Conservation (phyloP, 2,113 vertebrate species). For the Amphiprion percula region DNA sequence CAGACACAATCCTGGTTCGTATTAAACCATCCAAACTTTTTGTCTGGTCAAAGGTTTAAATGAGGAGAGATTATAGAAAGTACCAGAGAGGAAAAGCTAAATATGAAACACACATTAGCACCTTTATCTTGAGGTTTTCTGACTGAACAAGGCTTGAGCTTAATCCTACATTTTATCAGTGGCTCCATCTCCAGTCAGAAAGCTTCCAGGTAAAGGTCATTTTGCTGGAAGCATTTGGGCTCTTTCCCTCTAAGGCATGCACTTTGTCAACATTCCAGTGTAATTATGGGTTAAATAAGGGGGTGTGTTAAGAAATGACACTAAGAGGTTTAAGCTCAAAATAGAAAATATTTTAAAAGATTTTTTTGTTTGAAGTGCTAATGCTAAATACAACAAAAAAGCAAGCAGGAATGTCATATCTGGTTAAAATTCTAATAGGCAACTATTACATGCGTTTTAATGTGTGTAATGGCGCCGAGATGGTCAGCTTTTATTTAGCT, state of each 20-base stretch:
- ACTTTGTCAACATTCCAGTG: constrained; percentile 47
- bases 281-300: constrained; percentile 45
- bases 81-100: too few relatives aligned
- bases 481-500: not conserved
- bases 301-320: not conserved
- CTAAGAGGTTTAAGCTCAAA: not conserved
- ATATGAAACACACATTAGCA: too few relatives aligned
- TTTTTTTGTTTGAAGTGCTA: not conserved
- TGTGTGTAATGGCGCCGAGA: not conserved
- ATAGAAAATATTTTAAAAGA: not conserved
- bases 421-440: not conserved
- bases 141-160: too few relatives aligned
- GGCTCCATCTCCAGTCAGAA: too few relatives aligned
- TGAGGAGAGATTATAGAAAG: too few relatives aligned
- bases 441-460: too few relatives aligned
- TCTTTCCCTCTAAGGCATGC: not conserved
- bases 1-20: too few relatives aligned
- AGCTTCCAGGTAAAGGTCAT: not conserved
- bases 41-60: too few relatives aligned
- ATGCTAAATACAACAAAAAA: not conserved
- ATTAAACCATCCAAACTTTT: too few relatives aligned
- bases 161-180: too few relatives aligned
- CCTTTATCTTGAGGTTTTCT: too few relatives aligned
- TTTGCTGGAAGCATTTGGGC: not conserved
- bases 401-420: not conserved